Conservation (phyloP, 1,140 invertebrate genomes). For the Pseudobourletiella spinata region DNA sequence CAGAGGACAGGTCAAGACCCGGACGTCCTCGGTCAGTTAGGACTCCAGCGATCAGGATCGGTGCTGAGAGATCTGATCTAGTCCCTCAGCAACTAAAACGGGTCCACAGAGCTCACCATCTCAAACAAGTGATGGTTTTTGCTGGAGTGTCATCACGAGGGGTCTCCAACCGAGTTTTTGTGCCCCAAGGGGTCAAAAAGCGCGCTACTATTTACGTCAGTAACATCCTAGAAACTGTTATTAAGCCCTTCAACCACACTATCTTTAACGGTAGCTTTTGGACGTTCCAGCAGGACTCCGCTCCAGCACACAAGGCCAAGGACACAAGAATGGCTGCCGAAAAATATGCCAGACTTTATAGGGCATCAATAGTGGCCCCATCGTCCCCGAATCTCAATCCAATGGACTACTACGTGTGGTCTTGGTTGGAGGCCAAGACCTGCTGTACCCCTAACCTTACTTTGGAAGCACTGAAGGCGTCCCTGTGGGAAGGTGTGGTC, state of each 20-base stretch:
- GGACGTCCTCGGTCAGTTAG: too few species aligned
- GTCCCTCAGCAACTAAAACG: background rate
- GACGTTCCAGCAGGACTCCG: background rate
- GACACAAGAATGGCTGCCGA: slow-evolving; percentile 9
- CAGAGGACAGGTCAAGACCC: too few species aligned
- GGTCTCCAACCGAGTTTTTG: slow-evolving; percentile 1
- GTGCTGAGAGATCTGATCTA: background rate
- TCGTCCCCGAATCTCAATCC: slow-evolving; percentile 15
- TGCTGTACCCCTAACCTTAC: background rate
- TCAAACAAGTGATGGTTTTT: slow-evolving; percentile 17
- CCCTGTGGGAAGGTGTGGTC: too few species aligned
- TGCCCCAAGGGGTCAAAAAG: slow-evolving; percentile 16
- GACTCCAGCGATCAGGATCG: slow-evolving; percentile 6
- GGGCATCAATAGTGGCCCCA: slow-evolving; percentile 1
- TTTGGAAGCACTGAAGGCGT: background rate
- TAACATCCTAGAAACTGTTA: slow-evolving; percentile 11
- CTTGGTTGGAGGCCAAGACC: background rate
- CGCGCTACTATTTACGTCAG: slow-evolving; percentile 15
- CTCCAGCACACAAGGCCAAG: slow-evolving; percentile 5
- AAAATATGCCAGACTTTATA: slow-evolving; percentile 14
- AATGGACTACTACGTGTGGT: too few species aligned
- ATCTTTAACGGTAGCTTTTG: slow-evolving; percentile 11
- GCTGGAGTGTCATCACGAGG: slow-evolving; percentile 13
- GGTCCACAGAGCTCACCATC: slow-evolving; percentile 11
- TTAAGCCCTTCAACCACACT: slow-evolving; percentile 8